Evolutionary conservation across 2,113 vertebrate genomes (phyloP), one percentile per base, ranked within the genome.

Genomic region (Petrocephalus microphthalmus): DNA sequence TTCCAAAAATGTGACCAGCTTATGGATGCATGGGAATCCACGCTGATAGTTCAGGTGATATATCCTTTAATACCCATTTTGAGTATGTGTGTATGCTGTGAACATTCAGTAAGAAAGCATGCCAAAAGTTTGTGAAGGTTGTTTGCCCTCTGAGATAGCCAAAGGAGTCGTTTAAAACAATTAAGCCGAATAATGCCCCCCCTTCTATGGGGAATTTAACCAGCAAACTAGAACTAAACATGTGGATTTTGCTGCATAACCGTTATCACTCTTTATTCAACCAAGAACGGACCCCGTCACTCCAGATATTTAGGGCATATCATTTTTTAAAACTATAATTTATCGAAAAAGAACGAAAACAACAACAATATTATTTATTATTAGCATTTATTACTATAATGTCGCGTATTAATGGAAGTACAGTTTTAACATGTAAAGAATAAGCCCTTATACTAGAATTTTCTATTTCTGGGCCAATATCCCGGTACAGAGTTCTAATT

Each of bases 151-250:
- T 54, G 53, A 74, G 67, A 78, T 7, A 78, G 13, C 71, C 33
- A 78, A 78, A 78, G 71, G 71, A 42, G 33, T 78, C 71, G 17
- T 33, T 78, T 78, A 42, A 78, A 78, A 78, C 71, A 78, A 78
- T 42, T 78, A 42, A 17, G 71, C 33, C 33, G 33, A 78, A 78
- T 78, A 78, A 33, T 42, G 71, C 33, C 60, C 7, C 71, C 53
- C 6, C 15, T 78, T 78, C 29, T 42, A 42, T 19, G 71, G 33
- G 33, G 71, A 78, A 78, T 78, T 19, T 42, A 78, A 78, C 13
- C 33, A 78, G 37, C 71, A 78, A 78, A 13, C 71, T 78, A 78
- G 15, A 42, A 37, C 71, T 42, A 19, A 78, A 78, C 71, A 78
- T 78, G 71, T 78, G 71, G 71, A 78, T 78, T 78, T 78, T 37